Conservation (phyloP, 2,113 vertebrate species). For the Eonycteris spelaea region DNA sequence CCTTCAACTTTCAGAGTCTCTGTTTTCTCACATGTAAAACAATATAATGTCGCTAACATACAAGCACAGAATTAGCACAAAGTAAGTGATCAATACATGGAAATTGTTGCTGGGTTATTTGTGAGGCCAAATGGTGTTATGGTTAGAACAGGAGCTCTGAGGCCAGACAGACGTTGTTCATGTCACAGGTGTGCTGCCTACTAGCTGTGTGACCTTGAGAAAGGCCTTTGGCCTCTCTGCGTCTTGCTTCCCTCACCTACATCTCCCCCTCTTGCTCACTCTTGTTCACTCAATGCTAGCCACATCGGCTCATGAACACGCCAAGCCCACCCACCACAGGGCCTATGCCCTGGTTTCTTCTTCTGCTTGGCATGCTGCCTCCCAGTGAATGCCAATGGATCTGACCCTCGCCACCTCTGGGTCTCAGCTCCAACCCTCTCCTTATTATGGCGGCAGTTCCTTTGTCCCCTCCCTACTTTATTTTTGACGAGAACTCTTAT, state of each 20-base stretch:
- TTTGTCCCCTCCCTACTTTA: neutral
- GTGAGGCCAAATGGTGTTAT: neutral
- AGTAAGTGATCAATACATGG: too few species aligned
- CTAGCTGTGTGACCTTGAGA: neutral
- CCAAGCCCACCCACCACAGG: neutral
- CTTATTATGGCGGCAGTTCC: neutral
- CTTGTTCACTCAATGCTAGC: neutral
- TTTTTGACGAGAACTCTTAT: neutral
- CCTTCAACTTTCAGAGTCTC: neutral
- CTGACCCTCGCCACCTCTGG: neutral
- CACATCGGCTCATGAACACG: neutral
- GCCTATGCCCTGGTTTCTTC: neutral
- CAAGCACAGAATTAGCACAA: neutral
- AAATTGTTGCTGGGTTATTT: neutral
- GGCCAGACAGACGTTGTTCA: neutral
- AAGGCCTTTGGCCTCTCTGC: neutral
- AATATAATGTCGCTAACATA: neutral
- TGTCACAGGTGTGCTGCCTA: neutral
- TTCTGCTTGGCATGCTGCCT: neutral
- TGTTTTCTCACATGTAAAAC: neutral
- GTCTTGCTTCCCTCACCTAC: neutral
- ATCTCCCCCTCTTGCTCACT: neutral
- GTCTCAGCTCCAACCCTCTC: neutral
- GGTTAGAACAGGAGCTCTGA: neutral
- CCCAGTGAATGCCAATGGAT: neutral